These are phyloP conservation scores for Dryomyza anilis DNA, from an alignment of 2,888 invertebrate species.

Conservation along the genomic window DNA sequence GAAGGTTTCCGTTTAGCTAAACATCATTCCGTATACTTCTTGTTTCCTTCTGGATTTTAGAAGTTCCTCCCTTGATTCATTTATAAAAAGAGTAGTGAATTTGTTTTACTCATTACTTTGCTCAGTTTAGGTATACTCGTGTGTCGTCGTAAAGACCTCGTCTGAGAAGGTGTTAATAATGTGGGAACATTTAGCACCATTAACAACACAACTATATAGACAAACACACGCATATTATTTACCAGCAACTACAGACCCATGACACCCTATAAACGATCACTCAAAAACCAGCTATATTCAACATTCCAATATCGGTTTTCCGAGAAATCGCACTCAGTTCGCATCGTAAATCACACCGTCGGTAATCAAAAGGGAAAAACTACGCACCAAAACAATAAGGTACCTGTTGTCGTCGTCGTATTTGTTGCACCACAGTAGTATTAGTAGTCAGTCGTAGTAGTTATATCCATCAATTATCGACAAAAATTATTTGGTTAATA, in stretches of 20 bases:
- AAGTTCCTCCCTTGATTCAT: too few relatives aligned
- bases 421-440: too few relatives aligned
- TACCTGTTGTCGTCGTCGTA: too few relatives aligned
- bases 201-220: conserved; percentile 42
- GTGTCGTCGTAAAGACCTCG: conserved; percentile 1
- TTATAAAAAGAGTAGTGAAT: background rate
- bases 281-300: conserved; percentile 19
- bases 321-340: conserved; percentile 31
- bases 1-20: too few relatives aligned
- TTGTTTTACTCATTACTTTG: background rate
- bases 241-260: background rate
- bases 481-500: too few relatives aligned
- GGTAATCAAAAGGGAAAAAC: conserved; percentile 7
- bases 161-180: conserved; percentile 54
- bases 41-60: too few relatives aligned
- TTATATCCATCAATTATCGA: too few relatives aligned
- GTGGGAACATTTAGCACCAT: conserved; percentile 58
- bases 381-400: too few relatives aligned
- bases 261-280: conserved; percentile 15
- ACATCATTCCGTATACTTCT: too few relatives aligned
- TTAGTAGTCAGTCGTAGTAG: too few relatives aligned
- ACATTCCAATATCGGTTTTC: conserved; percentile 28
- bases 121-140: background rate
- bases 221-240: conserved; percentile 34
- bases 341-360: conserved; percentile 5